A percentile compares a stretch with the other conserved stretches of the same genome.
These are phyloP conservation scores for Cercocebus atys DNA, from an alignment of 2,113 vertebrate genomes.

Conservation along the genomic window DNA sequence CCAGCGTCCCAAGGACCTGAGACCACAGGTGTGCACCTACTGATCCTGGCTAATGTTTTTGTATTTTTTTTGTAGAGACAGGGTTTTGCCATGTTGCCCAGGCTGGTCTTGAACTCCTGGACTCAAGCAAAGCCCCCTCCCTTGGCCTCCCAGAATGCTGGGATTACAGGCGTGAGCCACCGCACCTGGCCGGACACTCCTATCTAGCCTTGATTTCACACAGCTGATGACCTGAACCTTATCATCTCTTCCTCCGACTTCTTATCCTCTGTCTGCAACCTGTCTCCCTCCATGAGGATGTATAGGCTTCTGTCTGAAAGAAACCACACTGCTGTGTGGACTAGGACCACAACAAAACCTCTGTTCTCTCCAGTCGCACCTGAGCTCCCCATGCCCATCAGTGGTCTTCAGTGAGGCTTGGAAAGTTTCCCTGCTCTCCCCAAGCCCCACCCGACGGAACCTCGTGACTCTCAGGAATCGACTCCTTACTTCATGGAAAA, in stretches of 20 bases:
- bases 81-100: too few species aligned
- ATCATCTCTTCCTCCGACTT: background rate
- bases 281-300: background rate
- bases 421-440: background rate
- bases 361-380: background rate
- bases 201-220: background rate
- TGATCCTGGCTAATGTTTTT: too few species aligned
- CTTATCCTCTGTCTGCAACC: background rate
- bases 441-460: accelerated
- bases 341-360: background rate
- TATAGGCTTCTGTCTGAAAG: background rate
- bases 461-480: background rate
- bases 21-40: too few species aligned
- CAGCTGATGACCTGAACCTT: background rate
- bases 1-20: too few species aligned
- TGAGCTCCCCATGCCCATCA: background rate
- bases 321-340: background rate
- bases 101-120: too few species aligned
- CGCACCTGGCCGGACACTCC: background rate
- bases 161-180: too few species aligned
- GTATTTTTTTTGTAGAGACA: too few species aligned
- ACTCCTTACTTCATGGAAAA: background rate
- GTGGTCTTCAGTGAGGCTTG: background rate
- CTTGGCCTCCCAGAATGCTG: too few species aligned
- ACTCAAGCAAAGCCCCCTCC: too few species aligned